Base-by-base conservation (phyloP, 2,113 vertebrate genomes). In the Geococcyx californianus region DNA sequence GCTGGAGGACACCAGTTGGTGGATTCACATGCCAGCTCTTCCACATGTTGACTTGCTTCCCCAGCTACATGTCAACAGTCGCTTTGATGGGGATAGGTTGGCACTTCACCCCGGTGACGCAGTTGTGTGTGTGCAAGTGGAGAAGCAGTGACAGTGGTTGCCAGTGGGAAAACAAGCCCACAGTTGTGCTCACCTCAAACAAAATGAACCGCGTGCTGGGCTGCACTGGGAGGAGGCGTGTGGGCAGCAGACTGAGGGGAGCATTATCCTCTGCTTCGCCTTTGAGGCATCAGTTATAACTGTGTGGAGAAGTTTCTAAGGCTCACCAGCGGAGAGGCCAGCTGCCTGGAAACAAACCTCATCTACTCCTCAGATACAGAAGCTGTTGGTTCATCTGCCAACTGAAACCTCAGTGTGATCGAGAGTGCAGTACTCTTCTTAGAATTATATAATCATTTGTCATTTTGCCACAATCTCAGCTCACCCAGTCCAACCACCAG, bases 71-170 rank as follows among this genome's bases (percentile, higher is more conserved):
- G 23, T n/a, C 20, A 83, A 26, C 44, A 13, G 16, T 23, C 24
- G 18, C 40, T 36, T 62, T 31, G 31, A 3, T 20, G 28, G n/a
- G 75, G 9, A 13, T 84, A 47, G 63, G 62, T 2, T 16, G 34
- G 24, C 15, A 20, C 13, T 36, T 47, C 74, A 66, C 1, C 49
- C 12, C n/a, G 15, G 19, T 0, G 0, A 6, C 14, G 38, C 8
- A 9, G 80, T 1, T 21, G 31, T n/a, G 21, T 36, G 26, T 28
- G 3, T 19, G 33, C 47, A 40, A 38, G n/a, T 25, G 11, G 33
- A 81, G 25, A 36, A 31, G 0, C 1, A 0, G 47, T 18, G 36
- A 6, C 1, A 0, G 26, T 49, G 34, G 16, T 20, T n/a, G 7
- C 13, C 51, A 38, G 34, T 10, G 4, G 63, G 52, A 44, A 5